phyloP scores from a whole-genome alignment of 2,113 vertebrate genomes.

The Quiscalus mexicanus region DNA sequence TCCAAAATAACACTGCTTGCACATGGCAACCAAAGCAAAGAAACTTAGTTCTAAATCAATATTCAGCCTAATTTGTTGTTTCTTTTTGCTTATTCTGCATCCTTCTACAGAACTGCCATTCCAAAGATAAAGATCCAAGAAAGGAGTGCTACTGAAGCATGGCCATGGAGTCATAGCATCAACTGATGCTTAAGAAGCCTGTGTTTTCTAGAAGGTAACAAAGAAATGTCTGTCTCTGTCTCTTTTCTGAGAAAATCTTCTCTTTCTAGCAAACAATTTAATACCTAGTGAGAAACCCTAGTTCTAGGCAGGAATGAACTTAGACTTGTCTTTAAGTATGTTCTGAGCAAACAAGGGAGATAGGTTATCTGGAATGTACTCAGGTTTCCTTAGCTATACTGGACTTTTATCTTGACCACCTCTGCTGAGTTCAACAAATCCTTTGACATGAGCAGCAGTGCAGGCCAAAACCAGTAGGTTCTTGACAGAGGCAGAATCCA shows the following conservation, averaged over 20 bases:
- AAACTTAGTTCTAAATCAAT: background rate
- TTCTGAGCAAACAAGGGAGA: background rate
- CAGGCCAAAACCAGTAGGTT: background rate
- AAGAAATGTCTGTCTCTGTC: background rate
- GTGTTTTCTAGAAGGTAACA: background rate
- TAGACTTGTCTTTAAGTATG: background rate
- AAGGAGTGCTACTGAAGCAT: background rate
- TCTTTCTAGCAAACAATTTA: background rate
- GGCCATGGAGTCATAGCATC: background rate
- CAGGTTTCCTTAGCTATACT: background rate
- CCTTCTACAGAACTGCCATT: background rate
- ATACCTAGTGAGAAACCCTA: background rate
- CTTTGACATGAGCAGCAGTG: background rate
- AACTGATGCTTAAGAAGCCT: background rate
- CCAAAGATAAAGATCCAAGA: background rate
- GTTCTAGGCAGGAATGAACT: background rate
- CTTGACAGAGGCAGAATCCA: background rate
- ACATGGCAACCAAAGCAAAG: background rate
- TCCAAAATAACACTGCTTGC: background rate
- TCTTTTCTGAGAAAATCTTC: background rate
- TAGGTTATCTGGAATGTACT: background rate
- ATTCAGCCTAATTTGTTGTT: background rate
- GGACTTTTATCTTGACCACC: background rate
- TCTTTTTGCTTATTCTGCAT: background rate
- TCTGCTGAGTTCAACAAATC: background rate